phyloP scores from a whole-genome alignment of 2,113 vertebrate species.

The Pagrus major region DNA sequence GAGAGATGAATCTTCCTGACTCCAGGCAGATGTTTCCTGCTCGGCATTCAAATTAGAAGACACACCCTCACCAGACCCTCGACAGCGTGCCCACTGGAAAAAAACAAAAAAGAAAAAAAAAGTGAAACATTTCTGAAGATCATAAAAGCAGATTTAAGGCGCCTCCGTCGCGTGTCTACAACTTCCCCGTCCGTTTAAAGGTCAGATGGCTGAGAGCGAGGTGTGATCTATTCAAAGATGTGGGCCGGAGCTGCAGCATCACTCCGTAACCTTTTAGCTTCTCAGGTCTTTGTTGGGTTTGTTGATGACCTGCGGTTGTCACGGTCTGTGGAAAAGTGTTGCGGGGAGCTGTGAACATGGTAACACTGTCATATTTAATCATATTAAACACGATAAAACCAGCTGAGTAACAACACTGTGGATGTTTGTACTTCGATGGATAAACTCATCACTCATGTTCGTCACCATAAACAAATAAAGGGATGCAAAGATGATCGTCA shows the following conservation, averaged over 20 bases:
- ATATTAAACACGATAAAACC: conserved; percentile 25
- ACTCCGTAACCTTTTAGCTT: conserved; percentile 67
- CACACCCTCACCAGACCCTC: conserved; percentile 30
- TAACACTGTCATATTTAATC: conserved; percentile 9
- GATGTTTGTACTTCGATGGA: conserved; percentile 12
- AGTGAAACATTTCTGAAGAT: conserved; percentile 49
- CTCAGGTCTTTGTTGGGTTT: conserved; percentile 43
- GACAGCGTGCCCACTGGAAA: conserved; percentile 23
- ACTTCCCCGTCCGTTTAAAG: conserved; percentile 62
- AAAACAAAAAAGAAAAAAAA: too few species aligned
- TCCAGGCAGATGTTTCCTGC: conserved; percentile 74
- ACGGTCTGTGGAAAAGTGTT: conserved; percentile 12
- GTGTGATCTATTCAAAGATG: conserved; percentile 70
- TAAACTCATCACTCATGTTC: conserved; percentile 45
- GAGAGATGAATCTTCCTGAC: conserved; percentile 85
- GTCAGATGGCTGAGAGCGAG: conserved; percentile 73
- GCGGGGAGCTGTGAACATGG: conserved; percentile 24
- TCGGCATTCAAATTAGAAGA: conserved; percentile 76
- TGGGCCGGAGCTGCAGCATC: conserved; percentile 42
- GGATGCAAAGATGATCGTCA: conserved; percentile 22
- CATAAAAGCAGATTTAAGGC: conserved; percentile 47
- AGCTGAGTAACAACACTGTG: background rate
- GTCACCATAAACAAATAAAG: conserved; percentile 42
- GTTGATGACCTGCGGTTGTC: conserved; percentile 52
- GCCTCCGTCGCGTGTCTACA: conserved; percentile 37